A percentile compares a stretch with the other conserved stretches of the same genome.
Conservation (phyloP, 2,797 vertebrate genomes). For the Gallinago nigripennis region DNA sequence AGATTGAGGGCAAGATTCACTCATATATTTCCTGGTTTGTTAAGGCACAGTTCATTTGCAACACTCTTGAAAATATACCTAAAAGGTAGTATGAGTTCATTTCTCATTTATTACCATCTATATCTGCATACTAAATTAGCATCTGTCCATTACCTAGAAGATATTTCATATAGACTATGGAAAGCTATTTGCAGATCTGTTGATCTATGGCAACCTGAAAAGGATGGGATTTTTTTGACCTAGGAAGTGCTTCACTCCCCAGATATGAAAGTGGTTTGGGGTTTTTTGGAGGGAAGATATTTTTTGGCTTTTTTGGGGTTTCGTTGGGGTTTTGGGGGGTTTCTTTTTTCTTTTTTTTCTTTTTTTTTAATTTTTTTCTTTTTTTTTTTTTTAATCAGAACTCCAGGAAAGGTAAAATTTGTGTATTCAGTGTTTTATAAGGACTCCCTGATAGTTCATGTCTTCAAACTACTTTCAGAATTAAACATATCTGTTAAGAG, state of each 20-base stretch:
- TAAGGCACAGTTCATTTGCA: neutral
- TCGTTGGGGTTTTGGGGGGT: neutral
- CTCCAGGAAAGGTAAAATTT: neutral
- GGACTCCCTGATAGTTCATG: neutral
- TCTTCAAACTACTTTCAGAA: neutral
- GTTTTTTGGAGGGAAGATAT: rapidly evolving
- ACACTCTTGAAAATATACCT: neutral
- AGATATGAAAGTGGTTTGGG: neutral
- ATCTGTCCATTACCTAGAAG: neutral
- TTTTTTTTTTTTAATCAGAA: neutral
- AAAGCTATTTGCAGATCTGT: neutral
- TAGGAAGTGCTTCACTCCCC: neutral
- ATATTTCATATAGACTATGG: neutral
- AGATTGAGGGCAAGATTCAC: neutral
- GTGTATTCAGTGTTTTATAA: neutral
- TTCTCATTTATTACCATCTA: neutral
- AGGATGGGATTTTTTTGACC: neutral
- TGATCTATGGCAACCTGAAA: neutral
- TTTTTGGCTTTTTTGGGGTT: neutral
- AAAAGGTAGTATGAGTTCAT: neutral
- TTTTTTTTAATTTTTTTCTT: neutral
- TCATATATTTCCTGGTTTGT: neutral
- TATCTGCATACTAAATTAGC: neutral
- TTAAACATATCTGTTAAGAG: neutral
- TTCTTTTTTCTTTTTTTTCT: neutral